These are phyloP conservation scores for Deroptyus accipitrinus DNA, from an alignment of 2,113 vertebrate species.

Conservation along the genomic window DNA sequence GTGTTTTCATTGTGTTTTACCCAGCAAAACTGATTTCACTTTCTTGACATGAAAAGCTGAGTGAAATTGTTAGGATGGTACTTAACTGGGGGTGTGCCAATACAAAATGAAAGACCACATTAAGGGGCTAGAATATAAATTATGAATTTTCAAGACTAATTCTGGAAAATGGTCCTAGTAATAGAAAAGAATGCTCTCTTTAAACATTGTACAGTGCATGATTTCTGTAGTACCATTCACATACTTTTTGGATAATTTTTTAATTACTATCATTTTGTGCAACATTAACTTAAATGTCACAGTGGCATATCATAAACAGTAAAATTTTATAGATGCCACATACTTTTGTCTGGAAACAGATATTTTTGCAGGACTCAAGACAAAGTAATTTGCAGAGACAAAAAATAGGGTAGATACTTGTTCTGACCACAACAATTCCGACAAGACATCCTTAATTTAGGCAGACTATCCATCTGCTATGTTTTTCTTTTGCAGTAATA, in stretches of 20 bases:
- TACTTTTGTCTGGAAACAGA: background rate
- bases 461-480: background rate
- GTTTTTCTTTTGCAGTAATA: background rate
- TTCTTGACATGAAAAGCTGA: background rate
- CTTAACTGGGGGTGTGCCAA: background rate
- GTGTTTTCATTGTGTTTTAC: background rate
- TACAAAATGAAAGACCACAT: background rate
- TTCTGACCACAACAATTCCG: background rate
- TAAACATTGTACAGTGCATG: background rate
- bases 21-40: background rate
- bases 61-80: background rate
- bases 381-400: background rate
- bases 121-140: background rate
- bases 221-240: background rate
- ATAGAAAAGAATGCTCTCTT: background rate
- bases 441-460: background rate
- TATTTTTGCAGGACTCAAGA: background rate
- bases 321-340: background rate
- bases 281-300: background rate
- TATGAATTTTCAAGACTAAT: background rate
- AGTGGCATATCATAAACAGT: background rate
- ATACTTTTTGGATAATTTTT: background rate
- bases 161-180: background rate
- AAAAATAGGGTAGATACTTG: background rate
- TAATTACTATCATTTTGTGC: background rate